Evolutionary conservation across 2,888 invertebrate genomes (phyloP), one percentile per base, ranked within the genome.

Genomic region (Nomada flava): DNA sequence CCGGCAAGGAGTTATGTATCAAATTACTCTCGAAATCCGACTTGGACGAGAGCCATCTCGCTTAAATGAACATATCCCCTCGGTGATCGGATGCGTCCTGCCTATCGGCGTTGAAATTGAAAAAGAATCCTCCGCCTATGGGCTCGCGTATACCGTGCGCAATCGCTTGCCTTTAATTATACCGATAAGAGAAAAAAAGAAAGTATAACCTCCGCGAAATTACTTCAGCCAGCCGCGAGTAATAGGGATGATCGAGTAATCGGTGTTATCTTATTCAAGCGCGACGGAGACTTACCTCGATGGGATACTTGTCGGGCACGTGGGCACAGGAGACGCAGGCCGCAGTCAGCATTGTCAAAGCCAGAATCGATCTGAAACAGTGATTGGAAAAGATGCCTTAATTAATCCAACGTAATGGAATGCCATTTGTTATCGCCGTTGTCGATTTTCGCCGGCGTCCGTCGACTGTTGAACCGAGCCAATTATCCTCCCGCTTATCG

Each of bases 251-350:
- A 52, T 26, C 76, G n/a, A 13, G 20, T n/a, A n/a, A 53, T 15
- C n/a, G 67, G 29, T 62, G n/a, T 10, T 23, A 74, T 63, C 44
- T 64, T 23, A 29, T 44, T 64, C 63, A n/a, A 7, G 1, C 4
- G 26, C 9, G 52, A 59, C 50, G 59, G 53, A 69, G 63, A 87
- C 86, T 92, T 88, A 92, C 92, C 87, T 92, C 91, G 68, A 92
- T 92, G 60, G 92, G 92, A 89, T 92, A 92, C 82, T 92, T 92
- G 76, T 92, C 92, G 52, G 91, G 92, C 78, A 91, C 88, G 86
- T 90, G 89, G 15, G 90, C 87, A 59, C 89, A 88, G 65, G 88
- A 90, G 73, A 90, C 88, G 65, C 87, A 84, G 75, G 86, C 82
- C 76, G 87, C 89, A 75, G 89, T 90, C 84, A 91, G 86, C 63